These are phyloP conservation scores for Telenomus remus DNA, from an alignment of 1,140 invertebrate species.

Conservation along the genomic window DNA sequence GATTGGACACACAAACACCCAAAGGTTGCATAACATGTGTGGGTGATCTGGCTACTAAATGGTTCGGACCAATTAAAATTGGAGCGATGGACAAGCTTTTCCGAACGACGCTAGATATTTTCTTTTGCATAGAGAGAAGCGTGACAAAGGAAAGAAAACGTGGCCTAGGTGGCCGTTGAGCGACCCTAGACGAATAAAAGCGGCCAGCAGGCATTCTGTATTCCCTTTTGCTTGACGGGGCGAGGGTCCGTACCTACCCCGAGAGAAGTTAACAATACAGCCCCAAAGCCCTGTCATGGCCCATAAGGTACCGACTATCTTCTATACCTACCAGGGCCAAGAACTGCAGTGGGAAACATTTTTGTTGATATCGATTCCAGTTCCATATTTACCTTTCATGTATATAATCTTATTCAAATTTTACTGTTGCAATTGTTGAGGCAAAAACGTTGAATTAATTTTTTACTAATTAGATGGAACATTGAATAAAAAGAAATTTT, in stretches of 20 bases:
- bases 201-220: slow-evolving; percentile 22
- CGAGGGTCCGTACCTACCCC: slow-evolving; percentile 42
- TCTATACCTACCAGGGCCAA: slow-evolving; percentile 9
- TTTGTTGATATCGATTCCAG: slow-evolving; percentile 25
- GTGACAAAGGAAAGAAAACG: slow-evolving; percentile 35
- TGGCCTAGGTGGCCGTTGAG: slow-evolving; percentile 30
- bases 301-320: slow-evolving; percentile 40
- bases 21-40: slow-evolving; percentile 3
- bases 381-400: slow-evolving; percentile 3
- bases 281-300: slow-evolving; percentile 41
- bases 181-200: slow-evolving; percentile 36
- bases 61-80: too few relatives aligned
- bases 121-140: neutral
- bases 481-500: too few relatives aligned
- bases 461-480: too few relatives aligned
- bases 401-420: neutral
- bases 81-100: too few relatives aligned
- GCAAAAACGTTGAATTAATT: too few relatives aligned
- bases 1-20: neutral
- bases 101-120: too few relatives aligned
- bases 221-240: slow-evolving; percentile 16
- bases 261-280: slow-evolving; percentile 45
- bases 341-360: slow-evolving; percentile 36
- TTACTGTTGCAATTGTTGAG: too few relatives aligned
- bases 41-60: too few relatives aligned